Evolutionary conservation across 2,888 invertebrate genomes (phyloP), one percentile per base, ranked within the genome.

Genomic region (Masnerella sp.): DNA sequence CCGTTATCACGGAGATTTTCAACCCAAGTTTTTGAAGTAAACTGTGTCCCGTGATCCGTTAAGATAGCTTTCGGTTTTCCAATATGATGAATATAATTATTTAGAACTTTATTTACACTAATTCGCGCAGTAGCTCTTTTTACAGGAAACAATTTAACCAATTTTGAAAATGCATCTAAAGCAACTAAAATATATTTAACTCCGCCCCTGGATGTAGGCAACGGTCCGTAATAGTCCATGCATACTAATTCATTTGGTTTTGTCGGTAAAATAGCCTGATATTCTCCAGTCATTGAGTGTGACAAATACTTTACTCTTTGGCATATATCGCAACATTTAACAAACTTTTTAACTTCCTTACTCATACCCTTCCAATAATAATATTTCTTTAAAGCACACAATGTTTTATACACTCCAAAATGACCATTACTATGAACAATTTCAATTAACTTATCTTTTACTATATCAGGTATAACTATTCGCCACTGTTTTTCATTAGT

Each of bases 11-110:
- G 25, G 3, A 45, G 14, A 12, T 14, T n/a, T 1, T 45, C 28
- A 8, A 14, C 25, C 25, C 45, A 45, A 12, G 28, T 5, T 25
- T n/a, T 11, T 7, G 45, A 45, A 4, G 45, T 45, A n/a, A 45
- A 40, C n/a, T 40, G 40, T 2, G 18, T 38, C 14, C 25, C 28
- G 4, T 45, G 45, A 7, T 45, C 45, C 3, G 45, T 25, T 14
- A 45, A 28, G 2, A 28, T 14, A 2, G 28, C 14, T 25, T 9
- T n/a, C 9, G 45, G 28, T 45, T 45, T 45, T 7, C 28, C 45
- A 14, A 12, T 12, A 14, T 14, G 25, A 5, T 12, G 12, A 14
- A 45, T 45, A 17, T 45, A 45, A 5, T 45, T 14, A 14, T 45
- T n/a, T 12, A 28, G 5, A 7, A 45, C 5, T 45, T 25, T 28